Percentiles rank a stretch among this genome's conserved stretches.
phyloP scores from a whole-genome alignment of 1,140 invertebrate species.

The Hyphantria cunea region DNA sequence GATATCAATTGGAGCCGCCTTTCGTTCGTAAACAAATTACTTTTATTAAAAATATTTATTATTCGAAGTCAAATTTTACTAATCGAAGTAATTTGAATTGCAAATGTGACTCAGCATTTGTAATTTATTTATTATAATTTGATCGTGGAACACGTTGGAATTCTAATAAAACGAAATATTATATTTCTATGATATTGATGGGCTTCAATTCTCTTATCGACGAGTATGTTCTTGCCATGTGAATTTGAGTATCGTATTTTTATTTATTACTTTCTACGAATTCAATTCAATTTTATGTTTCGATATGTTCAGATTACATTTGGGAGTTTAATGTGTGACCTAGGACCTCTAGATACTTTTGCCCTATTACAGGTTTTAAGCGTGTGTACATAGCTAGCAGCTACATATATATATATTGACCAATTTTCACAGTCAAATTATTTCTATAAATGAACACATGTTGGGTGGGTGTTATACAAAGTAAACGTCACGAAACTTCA shows the following conservation, averaged over 20 bases:
- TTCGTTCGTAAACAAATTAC: not conserved
- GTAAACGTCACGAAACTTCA: constrained; percentile 5
- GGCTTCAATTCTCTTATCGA: no score
- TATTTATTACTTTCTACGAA: no score
- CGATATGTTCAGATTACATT: no score
- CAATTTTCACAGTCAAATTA: constrained; percentile 40
- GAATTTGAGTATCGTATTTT: no score
- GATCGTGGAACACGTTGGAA: not conserved
- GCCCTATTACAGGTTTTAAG: constrained; percentile 22
- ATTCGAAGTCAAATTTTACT: not conserved
- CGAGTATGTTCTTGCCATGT: no score
- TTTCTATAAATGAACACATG: no score
- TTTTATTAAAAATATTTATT: not conserved
- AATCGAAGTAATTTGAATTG: not conserved
- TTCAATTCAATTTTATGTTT: no score
- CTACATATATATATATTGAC: constrained; percentile 34
- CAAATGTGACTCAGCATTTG: constrained; percentile 1
- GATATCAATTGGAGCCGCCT: not conserved
- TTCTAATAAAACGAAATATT: no score
- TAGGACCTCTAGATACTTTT: constrained; percentile 14
- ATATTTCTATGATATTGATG: no score
- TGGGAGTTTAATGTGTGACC: not conserved
- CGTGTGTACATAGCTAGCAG: constrained; percentile 20
- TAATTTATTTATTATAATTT: constrained; percentile 14
- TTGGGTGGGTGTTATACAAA: no score